Base-by-base conservation (phyloP, 2,888 invertebrate species). In the Pandemis heparana region DNA sequence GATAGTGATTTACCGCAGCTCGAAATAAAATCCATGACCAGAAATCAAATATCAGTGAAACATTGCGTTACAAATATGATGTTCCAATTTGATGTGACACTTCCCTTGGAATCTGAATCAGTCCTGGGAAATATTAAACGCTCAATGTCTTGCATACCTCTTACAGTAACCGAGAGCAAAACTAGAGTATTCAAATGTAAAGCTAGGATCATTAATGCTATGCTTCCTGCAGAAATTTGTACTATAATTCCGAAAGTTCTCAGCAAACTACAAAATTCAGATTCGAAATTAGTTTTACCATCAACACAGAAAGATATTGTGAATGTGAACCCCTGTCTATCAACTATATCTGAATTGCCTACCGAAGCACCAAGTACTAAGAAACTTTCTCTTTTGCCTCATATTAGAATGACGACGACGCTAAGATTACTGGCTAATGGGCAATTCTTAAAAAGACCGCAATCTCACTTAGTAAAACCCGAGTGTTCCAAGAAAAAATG, bases 151-250 rank as follows among this genome's bases (percentile, higher is more conserved):
- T 83, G 85, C 74, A 80, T 85, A 39, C 87, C 89, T 39, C 8
- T 89, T 9, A 71, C 79, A 18, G 75, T 80, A 59, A 81, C 82
- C 16, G 82, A 86, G 12, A 85, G 81, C 77, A 78, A 87, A 14
- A 85, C 86, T 0, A 88, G 83, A 75, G 77, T 89, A 71, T 89
- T 87, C 64, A 92, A 92, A 83, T 91, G 87, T 78, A 86, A 89
- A 78, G 88, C 85, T 16, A 84, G 85, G 18, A 87, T 94, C 61
- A 62, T 88, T 2, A 92, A 93, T 78, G 85, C 89, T 10, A 82
- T 87, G 74, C 81, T 94, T 63, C 94, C 94, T 8, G 93, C 92
- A 16, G 90, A 92, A 75, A 79, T 94, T 69, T 94, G 94, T 71
- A 89, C 84, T 72, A 84, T 93, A 74, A 75, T 94, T 66, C 94